These are phyloP conservation scores for Cetonia aurata DNA, from an alignment of 2,888 invertebrate species.

Conservation along the genomic window DNA sequence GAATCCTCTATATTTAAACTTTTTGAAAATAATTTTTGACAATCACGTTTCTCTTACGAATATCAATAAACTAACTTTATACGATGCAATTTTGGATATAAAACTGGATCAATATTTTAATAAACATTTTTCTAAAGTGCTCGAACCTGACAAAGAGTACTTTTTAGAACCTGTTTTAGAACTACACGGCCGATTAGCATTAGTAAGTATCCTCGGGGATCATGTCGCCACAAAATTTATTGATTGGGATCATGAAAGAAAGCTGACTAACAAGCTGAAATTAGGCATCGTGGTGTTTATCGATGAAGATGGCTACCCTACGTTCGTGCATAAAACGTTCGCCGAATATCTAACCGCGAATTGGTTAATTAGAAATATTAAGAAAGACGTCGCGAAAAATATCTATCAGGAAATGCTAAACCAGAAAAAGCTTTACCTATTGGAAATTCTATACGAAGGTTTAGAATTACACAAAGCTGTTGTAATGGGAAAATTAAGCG, in stretches of 20 bases:
- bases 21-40: not conserved
- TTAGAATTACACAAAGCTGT: conserved; percentile 3
- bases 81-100: not conserved
- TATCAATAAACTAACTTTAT: not conserved
- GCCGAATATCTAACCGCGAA: not conserved
- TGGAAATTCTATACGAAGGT: not conserved
- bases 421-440: not conserved
- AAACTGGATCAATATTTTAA: conserved; percentile 6
- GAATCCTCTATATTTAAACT: conserved; percentile 15
- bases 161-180: not conserved
- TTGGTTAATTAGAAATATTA: not conserved
- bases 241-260: too few relatives aligned
- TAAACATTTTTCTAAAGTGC: not conserved
- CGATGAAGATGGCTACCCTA: not conserved
- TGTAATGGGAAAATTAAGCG: not conserved
- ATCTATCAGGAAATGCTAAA: conserved; percentile 6
- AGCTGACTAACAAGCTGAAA: too few relatives aligned
- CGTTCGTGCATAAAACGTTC: conserved; percentile 5
- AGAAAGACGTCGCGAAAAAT: not conserved
- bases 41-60: not conserved
- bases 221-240: not conserved
- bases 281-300: too few relatives aligned
- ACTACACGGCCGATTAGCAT: not conserved
- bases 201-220: not conserved
- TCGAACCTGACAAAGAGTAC: not conserved